Evolutionary conservation across 2,113 vertebrate genomes (phyloP).

Genomic region (Corythaeola cristata): DNA sequence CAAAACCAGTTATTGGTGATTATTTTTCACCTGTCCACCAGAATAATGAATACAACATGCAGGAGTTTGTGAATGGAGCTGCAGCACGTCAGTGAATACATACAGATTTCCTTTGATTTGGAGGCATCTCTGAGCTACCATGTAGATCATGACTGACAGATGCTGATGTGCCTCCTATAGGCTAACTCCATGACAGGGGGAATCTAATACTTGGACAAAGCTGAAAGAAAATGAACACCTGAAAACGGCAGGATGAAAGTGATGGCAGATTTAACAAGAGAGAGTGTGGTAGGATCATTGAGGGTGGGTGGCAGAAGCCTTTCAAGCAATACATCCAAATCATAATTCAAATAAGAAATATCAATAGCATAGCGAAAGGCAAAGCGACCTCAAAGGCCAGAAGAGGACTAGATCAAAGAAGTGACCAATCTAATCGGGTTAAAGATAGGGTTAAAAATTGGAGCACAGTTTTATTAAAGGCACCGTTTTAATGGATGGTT

Average conservation of each 20-base stretch:
- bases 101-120: background rate
- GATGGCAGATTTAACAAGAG: background rate
- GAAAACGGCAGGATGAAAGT: background rate
- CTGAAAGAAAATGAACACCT: background rate
- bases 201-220: background rate
- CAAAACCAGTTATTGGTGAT: background rate
- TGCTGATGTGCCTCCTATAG: background rate
- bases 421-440: background rate
- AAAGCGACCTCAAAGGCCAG: background rate
- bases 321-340: background rate
- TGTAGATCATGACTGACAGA: background rate
- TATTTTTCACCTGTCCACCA: background rate
- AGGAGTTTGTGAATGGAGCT: background rate
- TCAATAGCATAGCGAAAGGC: background rate
- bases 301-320: background rate
- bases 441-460: background rate
- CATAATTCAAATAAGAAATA: background rate
- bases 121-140: background rate
- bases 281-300: background rate
- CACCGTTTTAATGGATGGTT: background rate
- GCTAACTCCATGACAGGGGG: background rate
- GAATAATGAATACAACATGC: background rate
- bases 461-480: background rate
- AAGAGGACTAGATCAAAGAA: background rate
- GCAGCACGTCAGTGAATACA: accelerated